Conservation (phyloP, 2,113 vertebrate species). For the Archocentrus centrarchus region DNA sequence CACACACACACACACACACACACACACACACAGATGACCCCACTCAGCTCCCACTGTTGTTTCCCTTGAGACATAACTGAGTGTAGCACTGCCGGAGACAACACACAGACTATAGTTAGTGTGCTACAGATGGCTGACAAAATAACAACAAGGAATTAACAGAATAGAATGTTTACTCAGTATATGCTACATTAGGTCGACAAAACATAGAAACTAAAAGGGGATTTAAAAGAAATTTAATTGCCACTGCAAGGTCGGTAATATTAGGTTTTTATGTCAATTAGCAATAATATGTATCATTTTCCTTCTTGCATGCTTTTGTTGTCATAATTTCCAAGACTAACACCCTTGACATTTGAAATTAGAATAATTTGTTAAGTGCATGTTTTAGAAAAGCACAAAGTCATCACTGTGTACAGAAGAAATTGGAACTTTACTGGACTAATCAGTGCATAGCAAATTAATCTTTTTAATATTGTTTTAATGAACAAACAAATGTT, state of each 20-base stretch:
- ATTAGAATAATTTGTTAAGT: neutral
- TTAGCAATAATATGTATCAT: neutral
- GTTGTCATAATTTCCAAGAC: neutral
- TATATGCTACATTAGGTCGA: neutral
- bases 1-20: conserved; percentile 11
- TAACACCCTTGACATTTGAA: neutral
- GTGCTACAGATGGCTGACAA: conserved; percentile 21
- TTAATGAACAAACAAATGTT: neutral
- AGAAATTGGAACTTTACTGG: neutral
- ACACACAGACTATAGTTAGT: conserved; percentile 20
- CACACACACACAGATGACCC: conserved; percentile 14
- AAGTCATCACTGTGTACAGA: neutral
- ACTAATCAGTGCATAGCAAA: neutral
- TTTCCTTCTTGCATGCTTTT: neutral
- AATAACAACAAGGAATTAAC: conserved; percentile 3
- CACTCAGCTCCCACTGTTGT: conserved; percentile 4
- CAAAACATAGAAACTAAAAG: neutral
- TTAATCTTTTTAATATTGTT: neutral
- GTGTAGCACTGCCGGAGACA: conserved; percentile 19
- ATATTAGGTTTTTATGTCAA: neutral
- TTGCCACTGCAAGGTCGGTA: neutral
- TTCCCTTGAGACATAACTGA: conserved; percentile 17
- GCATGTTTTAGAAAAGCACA: neutral
- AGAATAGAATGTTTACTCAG: neutral
- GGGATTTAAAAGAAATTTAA: neutral